phyloP scores from a whole-genome alignment of 2,113 vertebrate genomes.

The Salvelinus sp. region DNA sequence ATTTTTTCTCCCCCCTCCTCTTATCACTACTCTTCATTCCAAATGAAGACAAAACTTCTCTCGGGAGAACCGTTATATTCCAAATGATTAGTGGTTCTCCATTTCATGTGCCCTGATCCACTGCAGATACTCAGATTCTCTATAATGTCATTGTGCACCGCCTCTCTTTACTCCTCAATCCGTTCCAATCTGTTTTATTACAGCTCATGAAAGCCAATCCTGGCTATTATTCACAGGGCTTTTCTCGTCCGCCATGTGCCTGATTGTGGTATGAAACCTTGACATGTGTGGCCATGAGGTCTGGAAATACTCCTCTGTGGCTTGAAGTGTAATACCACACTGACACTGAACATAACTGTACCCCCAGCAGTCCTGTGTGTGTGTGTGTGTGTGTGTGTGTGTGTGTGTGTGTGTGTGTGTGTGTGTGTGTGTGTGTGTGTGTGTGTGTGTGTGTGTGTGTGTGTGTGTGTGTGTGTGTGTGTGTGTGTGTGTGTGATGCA shows the following conservation, averaged over 20 bases:
- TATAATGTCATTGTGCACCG: constrained; percentile 32
- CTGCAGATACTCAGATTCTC: constrained; percentile 35
- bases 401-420: constrained; percentile 8
- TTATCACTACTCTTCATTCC: constrained; percentile 37
- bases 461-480: constrained; percentile 2
- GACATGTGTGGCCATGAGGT: constrained; percentile 27
- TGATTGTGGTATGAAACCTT: constrained; percentile 29
- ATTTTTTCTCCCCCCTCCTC: constrained; percentile 9
- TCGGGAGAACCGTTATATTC: constrained; percentile 50
- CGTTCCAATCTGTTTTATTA: constrained; percentile 54
- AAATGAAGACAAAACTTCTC: constrained; percentile 63
- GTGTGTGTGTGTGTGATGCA: constrained; percentile 4
- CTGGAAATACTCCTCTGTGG: constrained; percentile 28
- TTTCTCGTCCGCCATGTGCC: constrained; percentile 14
- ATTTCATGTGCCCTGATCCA: constrained; percentile 58
- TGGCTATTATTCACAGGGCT: constrained; percentile 48
- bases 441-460: background rate
- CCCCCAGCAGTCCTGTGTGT: background rate
- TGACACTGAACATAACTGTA: background rate
- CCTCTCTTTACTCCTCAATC: constrained; percentile 46
- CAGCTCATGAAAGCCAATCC: constrained; percentile 37
- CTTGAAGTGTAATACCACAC: constrained; percentile 33
- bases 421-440: background rate
- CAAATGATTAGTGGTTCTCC: constrained; percentile 61
- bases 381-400: constrained; percentile 10